phyloP scores from a whole-genome alignment of 2,797 vertebrate species.

The Botia kubotai region DNA sequence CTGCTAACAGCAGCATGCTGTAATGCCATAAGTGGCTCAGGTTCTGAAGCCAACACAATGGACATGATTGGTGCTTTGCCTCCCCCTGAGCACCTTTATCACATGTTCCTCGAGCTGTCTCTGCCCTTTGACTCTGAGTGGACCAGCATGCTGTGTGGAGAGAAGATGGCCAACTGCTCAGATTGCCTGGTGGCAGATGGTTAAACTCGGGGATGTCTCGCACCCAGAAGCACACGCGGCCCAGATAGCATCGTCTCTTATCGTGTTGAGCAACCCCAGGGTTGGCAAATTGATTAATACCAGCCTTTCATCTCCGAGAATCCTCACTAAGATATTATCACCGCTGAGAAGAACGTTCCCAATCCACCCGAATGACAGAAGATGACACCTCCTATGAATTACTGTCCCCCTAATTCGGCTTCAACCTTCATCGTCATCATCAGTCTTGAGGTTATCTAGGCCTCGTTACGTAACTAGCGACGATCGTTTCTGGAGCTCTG shows the following conservation, averaged over 20 bases:
- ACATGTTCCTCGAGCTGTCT: conserved; percentile 36
- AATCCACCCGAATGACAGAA: conserved; percentile 65
- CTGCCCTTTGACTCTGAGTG: conserved; percentile 48
- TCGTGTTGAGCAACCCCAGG: conserved; percentile 70
- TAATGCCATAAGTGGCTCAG: conserved; percentile 26
- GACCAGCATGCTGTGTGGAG: conserved; percentile 37
- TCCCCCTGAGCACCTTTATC: conserved; percentile 39
- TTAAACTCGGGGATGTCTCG: conserved; percentile 59
- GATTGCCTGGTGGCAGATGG: conserved; percentile 67
- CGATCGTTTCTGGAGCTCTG: conserved; percentile 5
- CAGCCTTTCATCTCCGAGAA: conserved; percentile 73
- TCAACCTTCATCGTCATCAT: conserved; percentile 48
- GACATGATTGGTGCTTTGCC: conserved; percentile 40
- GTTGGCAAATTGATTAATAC: conserved; percentile 77
- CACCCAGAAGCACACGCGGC: conserved; percentile 54
- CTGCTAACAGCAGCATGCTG: conserved; percentile 16
- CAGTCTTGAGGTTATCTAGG: conserved; percentile 49
- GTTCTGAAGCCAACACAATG: conserved; percentile 23
- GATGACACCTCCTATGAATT: conserved; percentile 58
- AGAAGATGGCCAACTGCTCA: conserved; percentile 50
- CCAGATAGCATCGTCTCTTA: conserved; percentile 68
- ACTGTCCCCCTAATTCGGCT: conserved; percentile 44
- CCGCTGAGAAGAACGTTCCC: conserved; percentile 68
- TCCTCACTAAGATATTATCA: conserved; percentile 74
- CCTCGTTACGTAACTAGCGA: conserved; percentile 39